Conservation (phyloP, 2,888 invertebrate genomes). For the Monochamus alternatus region DNA sequence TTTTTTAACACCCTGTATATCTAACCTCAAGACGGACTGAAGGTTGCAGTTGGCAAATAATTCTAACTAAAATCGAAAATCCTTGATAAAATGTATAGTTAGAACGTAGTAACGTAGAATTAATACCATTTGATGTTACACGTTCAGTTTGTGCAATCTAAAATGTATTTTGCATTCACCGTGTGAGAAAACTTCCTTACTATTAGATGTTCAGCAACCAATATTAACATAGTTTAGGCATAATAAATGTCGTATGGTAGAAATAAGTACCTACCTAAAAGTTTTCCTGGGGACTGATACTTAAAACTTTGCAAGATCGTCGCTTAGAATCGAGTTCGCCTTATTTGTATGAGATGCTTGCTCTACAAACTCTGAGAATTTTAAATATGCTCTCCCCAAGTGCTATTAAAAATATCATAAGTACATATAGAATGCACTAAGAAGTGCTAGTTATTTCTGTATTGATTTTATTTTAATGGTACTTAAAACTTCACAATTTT, state of each 20-base stretch:
- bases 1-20: no score
- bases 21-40: no score
- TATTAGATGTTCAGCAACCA: constrained; percentile 8
- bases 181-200: constrained; percentile 18
- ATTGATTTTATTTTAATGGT: no score
- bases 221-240: constrained; percentile 34
- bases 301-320: constrained; percentile 20
- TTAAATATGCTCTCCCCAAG: constrained; percentile 5
- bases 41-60: no score
- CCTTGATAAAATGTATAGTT: no score
- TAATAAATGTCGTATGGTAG: constrained; percentile 32
- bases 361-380: constrained; percentile 13
- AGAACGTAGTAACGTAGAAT: no score
- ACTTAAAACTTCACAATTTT: no score
- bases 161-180: background rate
- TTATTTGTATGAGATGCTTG: constrained; percentile 25
- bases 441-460: no score
- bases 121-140: no score
- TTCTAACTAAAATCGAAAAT: no score
- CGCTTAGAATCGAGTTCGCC: constrained; percentile 14
- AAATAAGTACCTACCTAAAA: constrained; percentile 30
- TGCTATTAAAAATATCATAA: background rate
- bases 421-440: no score
- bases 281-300: constrained; percentile 25
- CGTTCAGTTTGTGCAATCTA: background rate